Base-by-base conservation (phyloP, 2,113 vertebrate species). In the Ophiodon elongatus region DNA sequence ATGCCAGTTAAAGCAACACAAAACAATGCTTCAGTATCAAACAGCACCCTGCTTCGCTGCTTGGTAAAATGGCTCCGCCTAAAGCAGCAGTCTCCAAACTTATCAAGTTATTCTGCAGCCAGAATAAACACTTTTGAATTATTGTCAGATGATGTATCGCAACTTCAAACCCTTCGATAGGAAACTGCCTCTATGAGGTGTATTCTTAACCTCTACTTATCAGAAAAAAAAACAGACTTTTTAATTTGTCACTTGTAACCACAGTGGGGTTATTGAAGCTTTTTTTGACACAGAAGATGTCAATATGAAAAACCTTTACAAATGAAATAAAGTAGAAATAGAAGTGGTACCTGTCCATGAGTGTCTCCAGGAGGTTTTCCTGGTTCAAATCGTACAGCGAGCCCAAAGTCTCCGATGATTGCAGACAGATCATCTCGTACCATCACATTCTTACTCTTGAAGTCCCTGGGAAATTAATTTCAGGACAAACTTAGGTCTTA, bases 361-460 rank as follows among this genome's bases (percentile, higher is more conserved):
- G 98, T 99, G 43, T 99, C 98, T 73, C 98, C 98, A 31, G 98
- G 97, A 84, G 98, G 98, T 90, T 99, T 99, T 23, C 98, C 98
- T 74, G 98, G 97, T 93, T 99, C 98, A 59, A 99, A 99, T 88
- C 98, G 96, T 47, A 99, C 96, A 14, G 98, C 98, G 72, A 99
- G 95, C 33, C 98, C 98, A 13, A 99, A 99, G 93, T 99, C 98
- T 91, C 97, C 98, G 59, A 99, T 97, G 72, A 98, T 95, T 76
- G 98, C 97, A 0, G 96, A 96, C 79, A 99, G 95, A 87, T 99
- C 98, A 80, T 96, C 97, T 93, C 97, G 97, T 85, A 99, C 93
- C 91, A 99, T 94, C 84, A 99, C 97, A 21, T 99, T 99, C 96
- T 99, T 99, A 93, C 98, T 99, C 96, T 99, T 99, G 93, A 99